Percentiles rank a stretch among this genome's conserved stretches.
Conservation (phyloP, 1,140 invertebrate species). For the Brachionus koreanus region DNA sequence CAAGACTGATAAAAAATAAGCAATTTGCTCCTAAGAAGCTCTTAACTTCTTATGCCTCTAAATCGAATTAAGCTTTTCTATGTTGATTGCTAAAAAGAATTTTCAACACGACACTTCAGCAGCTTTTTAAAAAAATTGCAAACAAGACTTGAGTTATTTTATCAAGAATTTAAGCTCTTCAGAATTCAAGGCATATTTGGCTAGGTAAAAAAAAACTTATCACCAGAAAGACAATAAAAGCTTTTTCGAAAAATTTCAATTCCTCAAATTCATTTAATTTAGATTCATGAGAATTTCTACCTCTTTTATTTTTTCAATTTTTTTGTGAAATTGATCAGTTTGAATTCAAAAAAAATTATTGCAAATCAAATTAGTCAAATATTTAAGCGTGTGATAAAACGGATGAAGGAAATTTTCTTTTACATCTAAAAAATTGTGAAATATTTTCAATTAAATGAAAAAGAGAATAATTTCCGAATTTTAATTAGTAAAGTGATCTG, state of each 20-base stretch:
- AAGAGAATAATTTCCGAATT: neutral
- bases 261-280: neutral
- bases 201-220: neutral
- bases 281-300: neutral
- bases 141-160: neutral
- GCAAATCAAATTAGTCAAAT: neutral
- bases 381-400: neutral
- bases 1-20: neutral
- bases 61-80: neutral
- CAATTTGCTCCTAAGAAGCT: neutral
- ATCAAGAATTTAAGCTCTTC: neutral
- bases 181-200: neutral
- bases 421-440: neutral
- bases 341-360: neutral
- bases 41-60: neutral
- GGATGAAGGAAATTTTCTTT: neutral
- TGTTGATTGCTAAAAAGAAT: neutral
- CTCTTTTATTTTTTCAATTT: no score
- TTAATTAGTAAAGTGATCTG: constrained; percentile 2
- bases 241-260: neutral
- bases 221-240: neutral
- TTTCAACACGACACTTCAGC: neutral
- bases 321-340: neutral
- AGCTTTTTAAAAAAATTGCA: neutral
- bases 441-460: neutral